Evolutionary conservation across 2,113 vertebrate genomes (phyloP), one percentile per base, ranked within the genome.

Genomic region (Irena cyanogastra): DNA sequence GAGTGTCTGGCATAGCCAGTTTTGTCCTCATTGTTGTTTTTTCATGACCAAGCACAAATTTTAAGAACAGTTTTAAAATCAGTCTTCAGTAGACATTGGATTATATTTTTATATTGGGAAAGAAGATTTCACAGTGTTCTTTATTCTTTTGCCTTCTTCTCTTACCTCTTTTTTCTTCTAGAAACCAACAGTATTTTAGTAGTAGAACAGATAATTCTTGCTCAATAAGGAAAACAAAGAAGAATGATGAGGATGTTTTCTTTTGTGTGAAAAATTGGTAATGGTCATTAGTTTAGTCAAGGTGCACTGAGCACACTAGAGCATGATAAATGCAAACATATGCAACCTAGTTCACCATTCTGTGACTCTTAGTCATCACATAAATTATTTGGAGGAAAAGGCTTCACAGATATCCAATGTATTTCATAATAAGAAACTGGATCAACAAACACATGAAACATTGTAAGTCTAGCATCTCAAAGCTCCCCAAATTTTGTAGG

Each of bases 341-440:
- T 72, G 77, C 68, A 96, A 72, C 31, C 39, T 71, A 93, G 49
- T 91, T 95, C 90, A 91, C 52, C 83, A 59, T 45, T 94, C 68
- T 89, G 10, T 79, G 37, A 87, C 86, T 95, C n/a, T 89, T 37
- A 95, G 68, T 77, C 53, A 83, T 89, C 24, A 66, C 61, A 66
- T 66, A 56, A 80, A 89, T 94, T 91, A 81, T 81, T 39, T 87
- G 93, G 35, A 94, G 42, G 94, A 96, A 95, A 60, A 83, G 71
- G 16, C 47, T 95, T 74, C 42, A 79, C 57, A 96, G 44, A 81
- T 87, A 86, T 59, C 23, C 68, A 86, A 82, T 65, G 44, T 82
- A 87, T 90, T 96, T 94, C 47, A 41, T 89, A 59, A 6, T 56
- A 33, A 66, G 80, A 19, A 33, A 69, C 11, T 50, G 44, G 60